Base-by-base conservation (phyloP, 2,888 invertebrate species). In the Tinea semifulvella region DNA sequence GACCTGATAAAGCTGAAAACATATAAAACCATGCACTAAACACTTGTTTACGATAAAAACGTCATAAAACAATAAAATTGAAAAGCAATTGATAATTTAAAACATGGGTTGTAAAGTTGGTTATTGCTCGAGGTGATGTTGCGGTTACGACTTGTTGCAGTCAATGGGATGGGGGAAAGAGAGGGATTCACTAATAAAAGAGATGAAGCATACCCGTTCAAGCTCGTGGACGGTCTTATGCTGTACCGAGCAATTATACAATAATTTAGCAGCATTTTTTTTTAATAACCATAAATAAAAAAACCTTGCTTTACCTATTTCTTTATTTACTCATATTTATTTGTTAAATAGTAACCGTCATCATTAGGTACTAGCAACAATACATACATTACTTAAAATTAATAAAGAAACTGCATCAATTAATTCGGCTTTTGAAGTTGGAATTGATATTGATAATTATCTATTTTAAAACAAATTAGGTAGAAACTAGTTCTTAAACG, bases 1-100 rank as follows among this genome's bases (percentile, higher is more conserved):
- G 70, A 74, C 80, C 79, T 79, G 81, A 80, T 80, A 80, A 80
- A 82, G 77, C 81, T 79, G 80, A 80, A 81, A 81, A 80, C 80
- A 76, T 79, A 76, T 73, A 82, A 83, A 80, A 75, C 74, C 77
- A 75, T 76, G 79, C 81, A 75, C 80, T 81, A 82, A 81, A 80
- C 75, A 65, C 67, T 58, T 58, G 48, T 55, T 60, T 60, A 66
- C 69, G 68, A 64, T 68, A 65, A 72, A 76, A 77, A 58, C 55
- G 73, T 65, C 64, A 60, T 71, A 79, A 75, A 80, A 75, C 74
- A 74, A 76, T 69, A 75, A 70, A 74, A 53, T 65, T 63, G 64
- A 58, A 71, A 76, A 62, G 56, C 76, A 73, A 77, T 74, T 77
- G 73, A 76, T 68, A 63, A 60, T 77, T 79, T 77, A 77, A 79